These are phyloP conservation scores for Leptopilina drosophilae DNA, from an alignment of 2,888 invertebrate genomes.

Conservation along the genomic window DNA sequence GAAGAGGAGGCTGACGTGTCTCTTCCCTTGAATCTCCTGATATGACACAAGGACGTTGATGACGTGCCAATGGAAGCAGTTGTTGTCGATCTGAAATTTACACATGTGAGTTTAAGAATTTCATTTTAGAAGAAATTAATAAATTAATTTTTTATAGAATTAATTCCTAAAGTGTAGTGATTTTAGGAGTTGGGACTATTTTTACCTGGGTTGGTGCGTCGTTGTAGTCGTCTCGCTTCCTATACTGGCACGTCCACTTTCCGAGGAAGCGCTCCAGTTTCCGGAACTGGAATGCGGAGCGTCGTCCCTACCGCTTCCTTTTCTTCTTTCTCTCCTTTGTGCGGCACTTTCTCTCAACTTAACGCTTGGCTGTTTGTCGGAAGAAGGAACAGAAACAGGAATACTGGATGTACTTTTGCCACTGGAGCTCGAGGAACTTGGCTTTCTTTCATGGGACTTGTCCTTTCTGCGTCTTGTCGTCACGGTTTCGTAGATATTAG, in stretches of 20 bases:
- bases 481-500: constrained; percentile 83
- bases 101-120: neutral
- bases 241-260: constrained; percentile 90
- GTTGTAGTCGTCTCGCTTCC: constrained; percentile 88
- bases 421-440: constrained; percentile 84
- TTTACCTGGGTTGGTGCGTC: constrained; percentile 77
- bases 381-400: constrained; percentile 66
- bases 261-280: constrained; percentile 96
- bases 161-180: no score
- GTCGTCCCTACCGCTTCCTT: constrained; percentile 83
- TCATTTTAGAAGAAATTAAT: neutral
- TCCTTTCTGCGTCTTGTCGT: constrained; percentile 83
- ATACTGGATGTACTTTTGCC: constrained; percentile 72
- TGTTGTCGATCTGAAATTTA: constrained; percentile 72
- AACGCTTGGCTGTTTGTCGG: constrained; percentile 78
- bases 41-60: constrained; percentile 75
- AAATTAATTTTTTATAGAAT: no score
- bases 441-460: constrained; percentile 87
- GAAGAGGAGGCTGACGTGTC: constrained; percentile 89
- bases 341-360: constrained; percentile 87
- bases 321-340: constrained; percentile 84
- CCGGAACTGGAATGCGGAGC: constrained; percentile 94
- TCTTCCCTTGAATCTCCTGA: constrained; percentile 72
- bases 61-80: constrained; percentile 76
- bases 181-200: neutral